Conservation (phyloP, 2,888 invertebrate genomes). For the Aspidiotus destructor region DNA sequence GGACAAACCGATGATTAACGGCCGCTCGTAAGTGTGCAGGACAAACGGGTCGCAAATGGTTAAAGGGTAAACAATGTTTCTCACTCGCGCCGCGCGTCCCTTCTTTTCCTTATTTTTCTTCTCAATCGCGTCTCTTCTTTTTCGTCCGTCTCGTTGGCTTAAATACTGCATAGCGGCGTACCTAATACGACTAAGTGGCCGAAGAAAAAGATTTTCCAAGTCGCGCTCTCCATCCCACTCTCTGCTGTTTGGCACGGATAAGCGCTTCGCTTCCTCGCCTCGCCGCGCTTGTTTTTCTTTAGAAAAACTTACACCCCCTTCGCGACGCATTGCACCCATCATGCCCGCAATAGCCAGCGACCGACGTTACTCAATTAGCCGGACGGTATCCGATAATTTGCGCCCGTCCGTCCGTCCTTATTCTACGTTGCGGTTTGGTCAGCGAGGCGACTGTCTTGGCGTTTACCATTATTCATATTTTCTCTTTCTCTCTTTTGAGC, state of each 20-base stretch:
- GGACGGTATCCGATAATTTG: slow-evolving; percentile 10
- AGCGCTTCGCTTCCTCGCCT: not conserved
- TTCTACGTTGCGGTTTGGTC: slow-evolving; percentile 13
- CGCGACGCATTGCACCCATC: not conserved
- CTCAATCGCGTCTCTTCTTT: too few species aligned
- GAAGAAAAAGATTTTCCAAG: slow-evolving; percentile 11
- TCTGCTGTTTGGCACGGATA: not conserved
- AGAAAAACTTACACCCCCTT: not conserved
- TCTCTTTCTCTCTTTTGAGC: slow-evolving; percentile 43
- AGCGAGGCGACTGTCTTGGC: slow-evolving; percentile 26
- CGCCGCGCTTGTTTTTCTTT: not conserved
- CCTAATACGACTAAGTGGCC: slow-evolving; percentile 3
- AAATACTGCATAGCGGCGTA: not conserved
- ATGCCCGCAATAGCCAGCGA: not conserved
- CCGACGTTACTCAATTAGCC: slow-evolving; percentile 18
- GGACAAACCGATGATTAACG: slow-evolving; percentile 39
- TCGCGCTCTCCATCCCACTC: not conserved
- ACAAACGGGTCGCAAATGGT: not conserved
- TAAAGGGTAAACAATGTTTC: slow-evolving; percentile 25
- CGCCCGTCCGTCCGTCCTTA: not conserved
- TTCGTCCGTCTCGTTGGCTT: too few species aligned
- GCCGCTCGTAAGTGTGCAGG: slow-evolving; percentile 22
- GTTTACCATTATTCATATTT: slow-evolving; percentile 32
- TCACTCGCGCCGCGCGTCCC: not conserved
- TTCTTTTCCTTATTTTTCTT: not conserved